Base-by-base conservation (phyloP, 2,797 vertebrate species). In the Smutsia gigantea region DNA sequence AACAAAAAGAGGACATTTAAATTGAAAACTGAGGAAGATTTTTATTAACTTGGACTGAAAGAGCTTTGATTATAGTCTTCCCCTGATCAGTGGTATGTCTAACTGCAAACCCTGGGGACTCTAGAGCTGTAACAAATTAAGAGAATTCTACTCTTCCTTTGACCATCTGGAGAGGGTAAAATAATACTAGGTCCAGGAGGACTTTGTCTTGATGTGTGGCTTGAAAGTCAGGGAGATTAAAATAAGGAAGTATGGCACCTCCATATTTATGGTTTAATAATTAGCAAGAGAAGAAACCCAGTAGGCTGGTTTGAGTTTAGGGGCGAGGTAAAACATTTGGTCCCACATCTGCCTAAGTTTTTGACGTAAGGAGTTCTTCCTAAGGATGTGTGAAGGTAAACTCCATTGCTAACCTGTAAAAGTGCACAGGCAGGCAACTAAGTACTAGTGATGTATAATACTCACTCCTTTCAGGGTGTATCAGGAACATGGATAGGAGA, bases 181-280 rank as follows among this genome's bases (percentile, higher is more conserved):
- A 82, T 74, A 64, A 90, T 78, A 79, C n/a, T 5, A 13, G 23
- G 19, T 57, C 34, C 27, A 39, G 59, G 87, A 96, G 39, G 78
- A 59, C 86, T 91, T 97, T 86, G 27, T 74, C 92, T 81, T 96
- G 87, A 31, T 42, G 59, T 86, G 34, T 14, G n/a, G 57, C 87
- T 57, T 90, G 59, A 96, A 92, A 63, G 42, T 29, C 34, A 63
- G 31, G 31, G 63, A 72, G 77, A 57, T 89, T 88, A 74, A 90
- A 95, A 34, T 27, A 78, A 75, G 87, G 17, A 63, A 79, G 37
- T 55, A 59, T 37, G 5, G 42, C 4, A 34, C 34, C 51, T 82
- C 31, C 17, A 57, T 90, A 12, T 11, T 46, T 72, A 78, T 91
- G 19, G 29, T 69, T 90, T 85, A 83, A 69, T 72, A 81, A 72